These are phyloP conservation scores for Semotilus atromaculatus DNA, from an alignment of 2,797 vertebrate species.

Conservation along the genomic window DNA sequence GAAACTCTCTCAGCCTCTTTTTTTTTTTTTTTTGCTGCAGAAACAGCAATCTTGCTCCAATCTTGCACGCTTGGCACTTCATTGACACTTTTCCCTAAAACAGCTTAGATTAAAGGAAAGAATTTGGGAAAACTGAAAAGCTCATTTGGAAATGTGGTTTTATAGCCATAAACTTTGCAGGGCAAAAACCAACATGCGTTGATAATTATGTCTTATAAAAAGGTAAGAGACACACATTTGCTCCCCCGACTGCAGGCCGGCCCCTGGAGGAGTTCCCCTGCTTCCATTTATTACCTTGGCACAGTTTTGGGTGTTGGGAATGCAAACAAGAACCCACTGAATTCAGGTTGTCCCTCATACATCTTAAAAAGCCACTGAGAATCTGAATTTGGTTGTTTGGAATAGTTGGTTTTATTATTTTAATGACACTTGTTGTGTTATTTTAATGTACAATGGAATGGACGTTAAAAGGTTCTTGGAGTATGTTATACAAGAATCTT, in stretches of 20 bases:
- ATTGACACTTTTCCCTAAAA: conserved; percentile 13
- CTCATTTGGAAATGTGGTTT: conserved; percentile 58
- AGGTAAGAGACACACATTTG: conserved; percentile 34
- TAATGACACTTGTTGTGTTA: background rate
- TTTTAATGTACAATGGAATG: background rate
- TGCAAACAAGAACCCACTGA: conserved; percentile 55
- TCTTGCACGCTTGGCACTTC: conserved; percentile 32
- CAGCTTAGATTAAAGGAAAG: conserved; percentile 47
- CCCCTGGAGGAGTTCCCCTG: conserved; percentile 29
- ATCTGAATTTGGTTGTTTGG: conserved; percentile 6
- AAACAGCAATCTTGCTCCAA: conserved; percentile 2
- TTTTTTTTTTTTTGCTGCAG: background rate
- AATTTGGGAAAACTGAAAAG: conserved; percentile 54
- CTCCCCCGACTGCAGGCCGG: conserved; percentile 1
- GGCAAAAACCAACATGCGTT: conserved; percentile 53
- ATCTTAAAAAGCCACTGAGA: conserved; percentile 53
- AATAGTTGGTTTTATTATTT: background rate
- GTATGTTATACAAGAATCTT: too few relatives aligned
- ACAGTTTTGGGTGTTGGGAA: conserved; percentile 49
- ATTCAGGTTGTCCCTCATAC: conserved; percentile 28
- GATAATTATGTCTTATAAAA: conserved; percentile 54
- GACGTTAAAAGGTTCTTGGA: background rate
- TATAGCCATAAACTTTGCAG: conserved; percentile 54
- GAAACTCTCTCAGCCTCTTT: conserved; percentile 35
- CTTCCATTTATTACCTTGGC: conserved; percentile 60